Base-by-base conservation (phyloP, 2,797 vertebrate species). In the Epinephelus coioides region DNA sequence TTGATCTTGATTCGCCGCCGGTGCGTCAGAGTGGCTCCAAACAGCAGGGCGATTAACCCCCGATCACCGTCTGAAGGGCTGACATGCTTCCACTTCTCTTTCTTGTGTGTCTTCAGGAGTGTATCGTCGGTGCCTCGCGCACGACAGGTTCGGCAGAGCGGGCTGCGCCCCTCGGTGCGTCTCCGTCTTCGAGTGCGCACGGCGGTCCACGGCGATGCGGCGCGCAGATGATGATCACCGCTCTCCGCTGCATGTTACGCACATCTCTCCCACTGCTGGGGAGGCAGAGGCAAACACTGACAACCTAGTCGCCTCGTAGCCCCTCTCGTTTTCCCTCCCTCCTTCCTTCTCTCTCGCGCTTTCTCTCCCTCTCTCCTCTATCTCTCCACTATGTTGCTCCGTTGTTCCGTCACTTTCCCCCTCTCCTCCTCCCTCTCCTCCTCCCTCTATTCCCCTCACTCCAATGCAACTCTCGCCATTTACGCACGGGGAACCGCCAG, bases 181-280 rank as follows among this genome's bases (percentile, higher is more conserved):
- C 86, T 83, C 75, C 27, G 87, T 73, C 60, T 78, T 76, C 63
- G 66, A 53, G 87, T 89, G 89, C 89, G 91, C 92, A 81, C 88
- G 79, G 90, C 79, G 84, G 68, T 86, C 88, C 83, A 80, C 83
- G 70, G 89, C 79, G 79, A 83, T 84, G 89, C 92, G 86, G 86
- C 75, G 90, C 88, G 73, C 92, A 80, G 86, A 73, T 67, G 89
- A 88, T 79, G 89, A 87, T 89, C 89, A 83, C 77, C 81, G 84
- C 88, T 91, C 88, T 84, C 85, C 73, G 64, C 88, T 84, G 90
- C 93, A 91, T 92, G 90, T 92, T 92, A 89, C 91, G 91, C 86
- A 89, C 91, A 88, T 91, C 84, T 87, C 92, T 89, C 87, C 91
- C 84, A 69, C 89, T 85, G 86, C 84, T 85, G 83, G 83, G 83